Evolutionary conservation across 2,797 vertebrate species (phyloP).

Genomic region (Pangasius krempfi): DNA sequence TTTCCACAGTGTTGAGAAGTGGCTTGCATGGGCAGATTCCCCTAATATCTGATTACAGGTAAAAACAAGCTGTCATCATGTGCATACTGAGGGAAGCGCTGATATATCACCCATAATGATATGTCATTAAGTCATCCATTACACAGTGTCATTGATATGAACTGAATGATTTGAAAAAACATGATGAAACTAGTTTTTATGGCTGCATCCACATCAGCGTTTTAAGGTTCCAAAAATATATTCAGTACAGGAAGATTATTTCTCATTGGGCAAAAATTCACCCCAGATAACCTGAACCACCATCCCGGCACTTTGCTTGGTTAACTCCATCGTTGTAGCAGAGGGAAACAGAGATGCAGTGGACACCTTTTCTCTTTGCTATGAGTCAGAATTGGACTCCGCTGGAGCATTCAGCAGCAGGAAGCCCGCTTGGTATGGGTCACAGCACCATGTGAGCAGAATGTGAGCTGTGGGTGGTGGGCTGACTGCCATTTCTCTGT

Average conservation of each 20-base stretch:
- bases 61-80: constrained; percentile 29
- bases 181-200: neutral
- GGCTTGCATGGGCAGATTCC: constrained; percentile 10
- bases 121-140: constrained; percentile 11
- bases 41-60: constrained; percentile 22
- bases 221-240: neutral
- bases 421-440: constrained; percentile 60
- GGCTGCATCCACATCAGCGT: too few relatives aligned
- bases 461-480: constrained; percentile 41
- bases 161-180: neutral
- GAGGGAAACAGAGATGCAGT: constrained; percentile 20
- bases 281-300: neutral
- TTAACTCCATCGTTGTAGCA: constrained; percentile 31
- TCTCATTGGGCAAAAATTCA: neutral
- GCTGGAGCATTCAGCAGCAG: constrained; percentile 59
- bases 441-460: constrained; percentile 39
- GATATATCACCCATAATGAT: neutral
- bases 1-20: neutral
- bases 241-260: neutral
- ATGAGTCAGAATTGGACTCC: constrained; percentile 56
- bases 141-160: constrained; percentile 9
- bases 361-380: constrained; percentile 9
- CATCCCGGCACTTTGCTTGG: constrained; percentile 14
- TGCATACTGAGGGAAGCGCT: neutral
- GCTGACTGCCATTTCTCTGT: constrained; percentile 17